Percentiles rank a stretch among this genome's conserved stretches.
These are phyloP conservation scores for Palaemon carinicauda DNA, from an alignment of 1,140 invertebrate genomes.

Conservation along the genomic window DNA sequence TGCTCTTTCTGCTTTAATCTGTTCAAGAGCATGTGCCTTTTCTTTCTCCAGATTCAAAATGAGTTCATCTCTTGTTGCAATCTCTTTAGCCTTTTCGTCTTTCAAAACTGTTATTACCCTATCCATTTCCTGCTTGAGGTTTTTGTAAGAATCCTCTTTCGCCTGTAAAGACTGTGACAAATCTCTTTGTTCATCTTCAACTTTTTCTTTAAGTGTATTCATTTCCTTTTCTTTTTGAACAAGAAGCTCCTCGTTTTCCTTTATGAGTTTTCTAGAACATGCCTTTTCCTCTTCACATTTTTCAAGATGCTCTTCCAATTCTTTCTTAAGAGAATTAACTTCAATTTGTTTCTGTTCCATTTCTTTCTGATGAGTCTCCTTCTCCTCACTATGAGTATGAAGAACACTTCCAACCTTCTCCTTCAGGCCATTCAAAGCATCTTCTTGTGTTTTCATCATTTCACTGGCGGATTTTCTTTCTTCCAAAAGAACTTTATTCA, in stretches of 20 bases:
- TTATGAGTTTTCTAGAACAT: neutral
- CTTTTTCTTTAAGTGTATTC: neutral
- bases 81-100: neutral
- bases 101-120: neutral
- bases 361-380: neutral
- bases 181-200: neutral
- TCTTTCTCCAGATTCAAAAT: neutral
- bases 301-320: neutral
- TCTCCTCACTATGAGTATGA: neutral
- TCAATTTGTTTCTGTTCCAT: neutral
- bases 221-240: neutral
- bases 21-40: neutral
- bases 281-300: neutral
- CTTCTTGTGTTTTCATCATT: slow-evolving; percentile 17
- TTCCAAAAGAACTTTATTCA: neutral
- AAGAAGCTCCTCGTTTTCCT: neutral
- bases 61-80: neutral
- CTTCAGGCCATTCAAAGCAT: slow-evolving; percentile 7
- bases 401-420: slow-evolving; percentile 1
- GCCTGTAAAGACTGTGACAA: neutral
- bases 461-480: neutral
- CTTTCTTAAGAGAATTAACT: neutral
- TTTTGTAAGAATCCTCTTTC: neutral
- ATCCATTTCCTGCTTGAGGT: neutral
- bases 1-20: neutral